Conservation (phyloP, 2,888 invertebrate genomes). For the Polydrusus pterygomalis region DNA sequence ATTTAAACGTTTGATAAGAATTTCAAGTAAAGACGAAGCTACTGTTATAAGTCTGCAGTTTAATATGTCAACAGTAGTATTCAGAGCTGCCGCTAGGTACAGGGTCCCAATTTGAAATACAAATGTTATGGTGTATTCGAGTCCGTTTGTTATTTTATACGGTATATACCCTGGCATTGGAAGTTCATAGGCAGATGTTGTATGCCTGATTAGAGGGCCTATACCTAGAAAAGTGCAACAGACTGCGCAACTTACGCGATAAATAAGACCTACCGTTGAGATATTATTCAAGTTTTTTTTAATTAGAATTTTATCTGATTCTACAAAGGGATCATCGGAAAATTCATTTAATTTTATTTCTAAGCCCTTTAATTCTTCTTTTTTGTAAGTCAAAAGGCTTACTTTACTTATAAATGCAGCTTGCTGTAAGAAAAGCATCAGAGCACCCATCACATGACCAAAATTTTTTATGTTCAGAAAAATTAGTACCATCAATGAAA, state of each 20-base stretch:
- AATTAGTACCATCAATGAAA: conserved; percentile 7
- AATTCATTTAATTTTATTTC: conserved; percentile 18
- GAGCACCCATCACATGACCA: not conserved
- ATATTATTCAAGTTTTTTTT: conserved; percentile 7
- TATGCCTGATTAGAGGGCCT: not conserved
- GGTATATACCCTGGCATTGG: conserved; percentile 24
- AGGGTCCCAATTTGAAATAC: conserved; percentile 6
- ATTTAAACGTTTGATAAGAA: conserved; percentile 22
- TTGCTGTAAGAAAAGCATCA: conserved; percentile 21
- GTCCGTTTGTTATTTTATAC: conserved; percentile 21
- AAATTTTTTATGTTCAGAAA: not conserved
- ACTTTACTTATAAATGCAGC: conserved; percentile 16
- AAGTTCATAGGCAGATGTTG: conserved; percentile 3
- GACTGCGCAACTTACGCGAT: conserved; percentile 17
- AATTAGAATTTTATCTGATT: not conserved
- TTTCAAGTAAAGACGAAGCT: conserved; percentile 28
- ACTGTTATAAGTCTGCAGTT: conserved; percentile 27
- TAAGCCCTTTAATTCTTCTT: not conserved
- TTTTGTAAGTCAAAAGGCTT: not conserved
- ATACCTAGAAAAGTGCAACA: conserved; percentile 3
- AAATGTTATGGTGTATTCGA: conserved; percentile 11
- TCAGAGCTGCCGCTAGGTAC: conserved; percentile 4
- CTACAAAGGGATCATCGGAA: not conserved
- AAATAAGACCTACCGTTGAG: not conserved
- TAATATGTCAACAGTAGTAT: conserved; percentile 29